phyloP scores from a whole-genome alignment of 1,140 invertebrate species.

The Euwallacea fornicatus region DNA sequence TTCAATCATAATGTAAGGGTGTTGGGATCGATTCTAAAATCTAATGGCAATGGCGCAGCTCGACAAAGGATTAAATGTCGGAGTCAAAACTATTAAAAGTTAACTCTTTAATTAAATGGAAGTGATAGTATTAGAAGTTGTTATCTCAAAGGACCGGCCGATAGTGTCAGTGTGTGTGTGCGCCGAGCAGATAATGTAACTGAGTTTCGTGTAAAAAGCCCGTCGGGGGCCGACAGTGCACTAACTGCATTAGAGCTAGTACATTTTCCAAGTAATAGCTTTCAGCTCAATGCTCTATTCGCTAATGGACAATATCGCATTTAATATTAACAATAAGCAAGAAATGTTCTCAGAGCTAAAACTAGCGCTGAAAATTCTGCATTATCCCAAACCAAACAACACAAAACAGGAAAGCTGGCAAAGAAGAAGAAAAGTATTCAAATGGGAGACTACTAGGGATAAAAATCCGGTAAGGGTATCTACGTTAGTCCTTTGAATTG shows the following conservation, averaged over 20 bases:
- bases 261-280: conserved; percentile 52
- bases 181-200: conserved; percentile 45
- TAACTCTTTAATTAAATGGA: conserved; percentile 40
- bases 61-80: conserved; percentile 24
- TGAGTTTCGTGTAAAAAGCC: conserved; percentile 47
- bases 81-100: conserved; percentile 35
- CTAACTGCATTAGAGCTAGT: conserved; percentile 52
- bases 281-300: conserved; percentile 44
- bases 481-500: no score
- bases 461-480: no score
- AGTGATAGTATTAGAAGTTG: conserved; percentile 37
- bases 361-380: conserved; percentile 30
- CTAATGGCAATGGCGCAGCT: conserved; percentile 33
- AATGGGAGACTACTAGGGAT: no score
- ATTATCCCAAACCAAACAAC: not conserved
- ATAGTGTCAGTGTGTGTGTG: conserved; percentile 39
- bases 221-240: conserved; percentile 44
- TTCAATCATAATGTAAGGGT: no score
- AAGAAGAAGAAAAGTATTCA: no score
- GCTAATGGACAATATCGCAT: conserved; percentile 52
- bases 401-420: no score
- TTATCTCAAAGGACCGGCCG: conserved; percentile 39
- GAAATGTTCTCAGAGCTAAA: conserved; percentile 5
- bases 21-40: no score
- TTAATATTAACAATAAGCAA: conserved; percentile 38